Conservation (phyloP, 1,140 invertebrate species). For the Euborellia annulipes region DNA sequence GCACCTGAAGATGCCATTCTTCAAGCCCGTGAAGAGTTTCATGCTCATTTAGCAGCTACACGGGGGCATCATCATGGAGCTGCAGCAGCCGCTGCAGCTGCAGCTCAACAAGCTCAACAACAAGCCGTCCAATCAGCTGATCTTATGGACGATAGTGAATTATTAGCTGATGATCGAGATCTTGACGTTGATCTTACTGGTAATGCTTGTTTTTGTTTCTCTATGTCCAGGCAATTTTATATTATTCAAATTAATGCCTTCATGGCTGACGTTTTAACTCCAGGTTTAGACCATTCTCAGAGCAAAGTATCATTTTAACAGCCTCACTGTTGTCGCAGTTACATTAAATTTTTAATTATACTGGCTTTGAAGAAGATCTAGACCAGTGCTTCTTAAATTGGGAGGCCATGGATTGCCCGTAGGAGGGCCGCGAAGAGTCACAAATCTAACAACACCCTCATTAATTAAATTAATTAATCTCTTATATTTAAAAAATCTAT, state of each 20-base stretch:
- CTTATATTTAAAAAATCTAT: too few species aligned
- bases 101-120: conserved; percentile 43
- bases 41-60: conserved; percentile 66
- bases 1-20: conserved; percentile 85
- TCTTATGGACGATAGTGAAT: conserved; percentile 79
- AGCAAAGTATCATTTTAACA: background rate
- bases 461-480: too few species aligned
- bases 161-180: conserved; percentile 81
- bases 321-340: background rate
- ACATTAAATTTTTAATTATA: conserved; percentile 4
- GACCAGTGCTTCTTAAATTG: too few species aligned
- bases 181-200: conserved; percentile 82
- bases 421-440: too few species aligned
- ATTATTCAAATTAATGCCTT: conserved; percentile 1
- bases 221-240: too few species aligned
- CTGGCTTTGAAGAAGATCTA: too few species aligned
- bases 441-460: too few species aligned
- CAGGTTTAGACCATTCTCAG: background rate
- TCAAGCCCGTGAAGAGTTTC: conserved; percentile 81
- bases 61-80: background rate
- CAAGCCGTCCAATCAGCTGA: conserved; percentile 58
- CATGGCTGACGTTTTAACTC: background rate
- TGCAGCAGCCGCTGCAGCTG: conserved; percentile 32
- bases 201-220: conserved; percentile 29
- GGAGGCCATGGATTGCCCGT: too few species aligned